Evolutionary conservation across 2,113 vertebrate genomes (phyloP).

Genomic region (Taurulus bubalis): DNA sequence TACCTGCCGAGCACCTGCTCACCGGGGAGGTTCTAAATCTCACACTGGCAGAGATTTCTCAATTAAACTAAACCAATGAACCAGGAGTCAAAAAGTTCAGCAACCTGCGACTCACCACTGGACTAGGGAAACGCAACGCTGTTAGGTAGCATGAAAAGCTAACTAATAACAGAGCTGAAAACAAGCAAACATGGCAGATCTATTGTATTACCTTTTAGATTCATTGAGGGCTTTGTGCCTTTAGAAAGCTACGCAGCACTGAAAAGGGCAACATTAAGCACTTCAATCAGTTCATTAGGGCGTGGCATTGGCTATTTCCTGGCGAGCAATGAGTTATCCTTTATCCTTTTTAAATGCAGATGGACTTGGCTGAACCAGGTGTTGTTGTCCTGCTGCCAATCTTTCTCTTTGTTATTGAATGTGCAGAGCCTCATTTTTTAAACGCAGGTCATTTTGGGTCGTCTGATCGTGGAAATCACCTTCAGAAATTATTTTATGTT

Average conservation of each 20-base stretch:
- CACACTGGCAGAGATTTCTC: neutral
- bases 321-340: no score
- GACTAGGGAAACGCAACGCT: neutral
- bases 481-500: no score
- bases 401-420: neutral
- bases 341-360: no score
- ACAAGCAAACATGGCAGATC: neutral
- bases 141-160: neutral
- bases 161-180: neutral
- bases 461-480: neutral
- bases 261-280: neutral
- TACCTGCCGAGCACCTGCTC: neutral
- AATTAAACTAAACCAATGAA: conserved; percentile 14
- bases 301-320: neutral
- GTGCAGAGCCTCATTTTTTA: neutral
- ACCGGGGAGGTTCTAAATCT: neutral
- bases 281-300: neutral
- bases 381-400: neutral
- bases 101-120: neutral
- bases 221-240: neutral
- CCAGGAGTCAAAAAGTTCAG: no score
- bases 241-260: neutral
- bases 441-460: neutral
- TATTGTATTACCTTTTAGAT: neutral
- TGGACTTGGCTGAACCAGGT: neutral